These are phyloP conservation scores for Idaea dimidiata DNA, from an alignment of 2,888 invertebrate genomes.

Conservation along the genomic window DNA sequence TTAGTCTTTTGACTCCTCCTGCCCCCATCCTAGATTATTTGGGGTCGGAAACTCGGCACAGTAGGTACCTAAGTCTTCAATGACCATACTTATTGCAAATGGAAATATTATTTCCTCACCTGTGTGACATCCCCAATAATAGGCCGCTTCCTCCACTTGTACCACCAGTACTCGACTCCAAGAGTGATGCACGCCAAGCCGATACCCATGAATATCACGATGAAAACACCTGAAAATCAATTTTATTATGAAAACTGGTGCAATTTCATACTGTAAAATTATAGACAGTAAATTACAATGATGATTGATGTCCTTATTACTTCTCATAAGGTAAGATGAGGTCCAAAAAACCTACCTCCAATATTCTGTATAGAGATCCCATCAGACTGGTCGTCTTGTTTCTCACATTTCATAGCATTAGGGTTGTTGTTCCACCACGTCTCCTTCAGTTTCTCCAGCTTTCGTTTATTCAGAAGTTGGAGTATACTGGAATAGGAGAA, in stretches of 20 bases:
- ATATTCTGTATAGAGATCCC: conserved; percentile 99
- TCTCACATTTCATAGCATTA: conserved; percentile 87
- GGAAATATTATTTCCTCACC: too few relatives aligned
- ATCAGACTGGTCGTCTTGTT: conserved; percentile 95
- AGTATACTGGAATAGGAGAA: conserved; percentile 85
- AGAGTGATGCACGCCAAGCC: conserved; percentile 94
- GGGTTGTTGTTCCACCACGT: conserved; percentile 97
- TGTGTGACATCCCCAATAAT: conserved; percentile 83
- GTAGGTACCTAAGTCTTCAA: too few relatives aligned
- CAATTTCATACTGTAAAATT: too few relatives aligned
- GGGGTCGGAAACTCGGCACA: too few relatives aligned
- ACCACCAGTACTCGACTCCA: conserved; percentile 97
- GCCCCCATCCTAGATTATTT: too few relatives aligned
- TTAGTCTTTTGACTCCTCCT: too few relatives aligned
- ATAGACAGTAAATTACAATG: too few relatives aligned
- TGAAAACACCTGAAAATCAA: conserved; percentile 84
- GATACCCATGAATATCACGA: conserved; percentile 97
- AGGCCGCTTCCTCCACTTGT: conserved; percentile 86
- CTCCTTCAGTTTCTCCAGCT: conserved; percentile 95
- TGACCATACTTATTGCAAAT: too few relatives aligned
- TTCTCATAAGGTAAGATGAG: too few relatives aligned
- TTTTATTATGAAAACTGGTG: background rate
- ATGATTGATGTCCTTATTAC: too few relatives aligned
- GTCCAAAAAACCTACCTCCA: conserved; percentile 84
- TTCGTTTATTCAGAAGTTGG: conserved; percentile 94